phyloP scores from a whole-genome alignment of 2,797 vertebrate species.

The Mionectes olivaceus region DNA sequence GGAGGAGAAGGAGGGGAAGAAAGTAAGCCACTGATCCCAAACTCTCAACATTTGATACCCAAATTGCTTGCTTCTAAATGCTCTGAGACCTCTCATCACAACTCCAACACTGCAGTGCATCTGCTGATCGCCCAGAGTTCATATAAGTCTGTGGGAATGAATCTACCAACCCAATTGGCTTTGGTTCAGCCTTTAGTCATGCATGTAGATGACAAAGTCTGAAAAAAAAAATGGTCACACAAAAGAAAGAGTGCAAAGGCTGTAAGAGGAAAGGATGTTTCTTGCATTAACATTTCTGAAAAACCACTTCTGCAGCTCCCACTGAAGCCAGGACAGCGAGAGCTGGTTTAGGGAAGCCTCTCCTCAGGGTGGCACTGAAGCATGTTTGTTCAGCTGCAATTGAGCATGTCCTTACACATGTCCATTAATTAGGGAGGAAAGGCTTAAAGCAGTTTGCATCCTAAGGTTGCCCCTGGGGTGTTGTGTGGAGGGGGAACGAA shows the following conservation, averaged over 20 bases:
- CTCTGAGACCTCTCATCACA: background rate
- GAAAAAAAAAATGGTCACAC: background rate
- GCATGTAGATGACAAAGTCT: background rate
- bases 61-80: background rate
- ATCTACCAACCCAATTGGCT: background rate
- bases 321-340: background rate
- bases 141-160: background rate
- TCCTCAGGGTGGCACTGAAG: background rate
- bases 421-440: background rate
- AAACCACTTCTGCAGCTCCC: background rate
- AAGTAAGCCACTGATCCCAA: background rate
- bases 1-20: background rate
- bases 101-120: accelerated
- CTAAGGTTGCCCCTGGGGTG: background rate
- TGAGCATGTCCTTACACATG: background rate
- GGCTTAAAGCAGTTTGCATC: background rate
- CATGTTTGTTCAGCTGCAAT: background rate
- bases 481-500: background rate
- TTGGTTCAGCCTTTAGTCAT: background rate
- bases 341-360: background rate
- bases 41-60: background rate
- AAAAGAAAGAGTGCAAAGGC: background rate
- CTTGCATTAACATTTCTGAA: background rate
- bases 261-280: background rate
- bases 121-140: background rate